Evolutionary conservation across 2,797 vertebrate genomes (phyloP).

Genomic region (Otus scops): DNA sequence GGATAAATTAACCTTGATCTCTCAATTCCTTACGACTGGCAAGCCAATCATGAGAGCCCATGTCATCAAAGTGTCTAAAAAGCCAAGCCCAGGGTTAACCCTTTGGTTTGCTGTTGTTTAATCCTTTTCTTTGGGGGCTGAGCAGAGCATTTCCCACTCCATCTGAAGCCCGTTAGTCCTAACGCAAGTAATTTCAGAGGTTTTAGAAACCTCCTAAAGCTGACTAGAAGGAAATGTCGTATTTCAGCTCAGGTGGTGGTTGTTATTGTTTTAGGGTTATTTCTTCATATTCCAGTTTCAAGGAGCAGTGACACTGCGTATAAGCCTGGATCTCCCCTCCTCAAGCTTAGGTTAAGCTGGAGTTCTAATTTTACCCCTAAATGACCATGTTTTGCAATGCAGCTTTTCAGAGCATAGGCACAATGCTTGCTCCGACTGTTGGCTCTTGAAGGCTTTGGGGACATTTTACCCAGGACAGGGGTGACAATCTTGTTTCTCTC

Average conservation of each 20-base stretch:
- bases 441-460: not conserved
- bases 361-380: not conserved
- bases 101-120: not conserved
- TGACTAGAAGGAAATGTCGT: not conserved
- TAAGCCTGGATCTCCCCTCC: not conserved
- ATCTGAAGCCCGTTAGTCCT: not conserved
- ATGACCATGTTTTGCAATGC: not conserved
- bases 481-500: not conserved
- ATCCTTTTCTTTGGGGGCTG: not conserved
- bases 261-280: not conserved
- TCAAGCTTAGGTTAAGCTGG: not conserved
- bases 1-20: not conserved
- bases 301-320: not conserved
- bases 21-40: not conserved
- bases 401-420: not conserved
- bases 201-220: not conserved
- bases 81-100: not conserved
- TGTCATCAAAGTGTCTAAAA: not conserved
- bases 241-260: not conserved
- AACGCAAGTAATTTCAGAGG: not conserved
- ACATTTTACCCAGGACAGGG: not conserved
- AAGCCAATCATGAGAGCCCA: not conserved
- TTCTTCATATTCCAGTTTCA: not conserved
- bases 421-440: not conserved
- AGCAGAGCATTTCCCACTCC: not conserved